A percentile compares a stretch with the other conserved stretches of the same genome.
phyloP scores from a whole-genome alignment of 2,113 vertebrate genomes.

The Periophthalmus modestus region DNA sequence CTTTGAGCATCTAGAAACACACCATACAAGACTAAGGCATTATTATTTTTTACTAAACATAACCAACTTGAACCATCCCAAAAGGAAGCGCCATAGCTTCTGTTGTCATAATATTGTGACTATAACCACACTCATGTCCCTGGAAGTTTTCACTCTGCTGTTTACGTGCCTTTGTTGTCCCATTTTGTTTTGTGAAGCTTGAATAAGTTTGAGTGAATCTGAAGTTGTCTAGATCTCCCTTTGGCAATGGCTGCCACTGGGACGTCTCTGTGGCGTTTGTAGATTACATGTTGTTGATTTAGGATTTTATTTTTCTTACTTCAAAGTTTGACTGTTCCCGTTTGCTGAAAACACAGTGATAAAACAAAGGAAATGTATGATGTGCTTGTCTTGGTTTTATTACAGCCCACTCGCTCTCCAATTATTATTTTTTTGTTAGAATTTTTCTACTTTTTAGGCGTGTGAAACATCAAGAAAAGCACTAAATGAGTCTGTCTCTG shows the following conservation, averaged over 20 bases:
- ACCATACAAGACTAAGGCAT: no score
- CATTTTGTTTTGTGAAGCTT: constrained; percentile 31
- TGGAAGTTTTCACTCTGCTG: constrained; percentile 37
- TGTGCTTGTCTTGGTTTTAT: constrained; percentile 16
- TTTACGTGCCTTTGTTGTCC: constrained; percentile 22
- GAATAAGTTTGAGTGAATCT: constrained; percentile 48
- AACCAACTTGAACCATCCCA: constrained; percentile 39
- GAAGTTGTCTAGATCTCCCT: constrained; percentile 61
- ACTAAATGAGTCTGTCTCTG: not conserved
- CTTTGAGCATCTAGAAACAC: no score
- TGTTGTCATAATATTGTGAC: constrained; percentile 64
- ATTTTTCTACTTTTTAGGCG: not conserved
- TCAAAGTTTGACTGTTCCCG: constrained; percentile 71
- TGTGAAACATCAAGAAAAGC: not conserved
- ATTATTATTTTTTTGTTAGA: not conserved
- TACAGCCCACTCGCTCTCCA: not conserved
- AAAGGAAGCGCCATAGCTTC: constrained; percentile 47
- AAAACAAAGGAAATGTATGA: constrained; percentile 57
- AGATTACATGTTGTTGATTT: constrained; percentile 73
- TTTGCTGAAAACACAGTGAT: constrained; percentile 39
- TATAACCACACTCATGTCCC: constrained; percentile 54
- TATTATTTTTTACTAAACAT: no score
- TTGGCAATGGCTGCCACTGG: constrained; percentile 49
- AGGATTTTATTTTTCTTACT: constrained; percentile 53
- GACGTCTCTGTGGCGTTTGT: constrained; percentile 64